phyloP scores from a whole-genome alignment of 1,140 invertebrate genomes.

The Sinonovacula constricta region DNA sequence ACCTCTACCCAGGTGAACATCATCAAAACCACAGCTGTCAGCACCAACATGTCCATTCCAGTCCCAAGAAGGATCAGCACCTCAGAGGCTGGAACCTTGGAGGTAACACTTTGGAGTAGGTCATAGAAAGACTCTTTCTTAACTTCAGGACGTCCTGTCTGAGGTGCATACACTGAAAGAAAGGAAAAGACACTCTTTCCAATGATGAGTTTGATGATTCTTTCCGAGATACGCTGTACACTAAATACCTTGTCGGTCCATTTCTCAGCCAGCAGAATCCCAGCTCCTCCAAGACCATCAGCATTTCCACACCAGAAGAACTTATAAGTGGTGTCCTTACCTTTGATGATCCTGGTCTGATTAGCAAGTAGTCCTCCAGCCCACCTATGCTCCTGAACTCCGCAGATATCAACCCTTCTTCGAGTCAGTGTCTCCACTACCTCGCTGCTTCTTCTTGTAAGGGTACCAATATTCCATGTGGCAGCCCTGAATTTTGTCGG shows the following conservation, averaged over 20 bases:
- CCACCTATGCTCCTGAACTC: conserved; percentile 6
- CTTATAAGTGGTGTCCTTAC: conserved; percentile 8
- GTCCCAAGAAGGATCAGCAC: conserved; percentile 13
- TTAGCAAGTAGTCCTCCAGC: no score
- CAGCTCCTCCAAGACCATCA: background rate
- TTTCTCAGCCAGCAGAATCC: conserved; percentile 1
- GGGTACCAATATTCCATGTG: conserved; percentile 9
- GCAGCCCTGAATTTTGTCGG: no score
- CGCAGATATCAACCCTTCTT: conserved; percentile 6
- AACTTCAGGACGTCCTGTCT: conserved; percentile 4
- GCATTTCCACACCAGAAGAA: conserved; percentile 7
- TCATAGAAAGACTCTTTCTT: background rate
- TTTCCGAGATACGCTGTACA: background rate
- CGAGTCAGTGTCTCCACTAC: conserved; percentile 24
- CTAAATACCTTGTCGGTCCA: conserved; percentile 6
- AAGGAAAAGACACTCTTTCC: background rate
- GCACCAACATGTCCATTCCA: conserved; percentile 26
- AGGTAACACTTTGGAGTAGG: conserved; percentile 4
- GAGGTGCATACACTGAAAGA: background rate
- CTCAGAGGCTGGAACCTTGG: conserved; percentile 22
- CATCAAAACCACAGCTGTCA: conserved; percentile 6
- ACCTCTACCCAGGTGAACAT: conserved; percentile 1
- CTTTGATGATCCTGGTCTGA: conserved; percentile 6
- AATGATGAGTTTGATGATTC: conserved; percentile 12
- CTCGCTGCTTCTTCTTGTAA: conserved; percentile 1